Evolutionary conservation across 2,797 vertebrate genomes (phyloP).

Genomic region (Phalanger gymnotis): DNA sequence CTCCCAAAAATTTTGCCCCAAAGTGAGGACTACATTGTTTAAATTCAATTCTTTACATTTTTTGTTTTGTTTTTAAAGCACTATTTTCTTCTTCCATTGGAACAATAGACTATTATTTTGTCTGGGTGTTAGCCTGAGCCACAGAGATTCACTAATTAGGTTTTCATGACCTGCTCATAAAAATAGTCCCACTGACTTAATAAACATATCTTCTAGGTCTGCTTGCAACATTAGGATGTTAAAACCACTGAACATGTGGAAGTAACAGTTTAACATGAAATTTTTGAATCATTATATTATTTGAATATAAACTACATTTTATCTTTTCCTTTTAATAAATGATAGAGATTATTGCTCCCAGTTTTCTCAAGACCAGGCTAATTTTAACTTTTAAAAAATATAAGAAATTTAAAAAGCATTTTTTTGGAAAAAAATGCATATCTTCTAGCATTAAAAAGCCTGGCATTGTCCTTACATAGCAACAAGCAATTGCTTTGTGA

Average conservation of each 20-base stretch:
- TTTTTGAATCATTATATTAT: slow-evolving; percentile 35
- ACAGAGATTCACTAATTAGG: background rate
- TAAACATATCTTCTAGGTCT: slow-evolving; percentile 11
- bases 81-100: background rate
- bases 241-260: background rate
- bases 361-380: background rate
- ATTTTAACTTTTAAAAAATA: background rate
- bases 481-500: slow-evolving; percentile 47
- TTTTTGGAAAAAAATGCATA: background rate
- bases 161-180: slow-evolving; percentile 1
- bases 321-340: slow-evolving; percentile 6
- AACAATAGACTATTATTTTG: slow-evolving; percentile 1
- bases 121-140: background rate
- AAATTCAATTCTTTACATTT: background rate
- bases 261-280: slow-evolving; percentile 19
- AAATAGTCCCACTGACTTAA: background rate
- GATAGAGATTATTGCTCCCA: slow-evolving; percentile 43
- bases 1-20: background rate
- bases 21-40: background rate
- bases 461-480: slow-evolving; percentile 40
- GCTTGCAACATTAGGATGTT: slow-evolving; percentile 32
- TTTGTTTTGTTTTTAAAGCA: background rate
- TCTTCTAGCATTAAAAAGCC: slow-evolving; percentile 29
- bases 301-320: slow-evolving; percentile 6
- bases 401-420: background rate